Conservation (phyloP, 2,888 invertebrate genomes). For the Melolontha melolontha region DNA sequence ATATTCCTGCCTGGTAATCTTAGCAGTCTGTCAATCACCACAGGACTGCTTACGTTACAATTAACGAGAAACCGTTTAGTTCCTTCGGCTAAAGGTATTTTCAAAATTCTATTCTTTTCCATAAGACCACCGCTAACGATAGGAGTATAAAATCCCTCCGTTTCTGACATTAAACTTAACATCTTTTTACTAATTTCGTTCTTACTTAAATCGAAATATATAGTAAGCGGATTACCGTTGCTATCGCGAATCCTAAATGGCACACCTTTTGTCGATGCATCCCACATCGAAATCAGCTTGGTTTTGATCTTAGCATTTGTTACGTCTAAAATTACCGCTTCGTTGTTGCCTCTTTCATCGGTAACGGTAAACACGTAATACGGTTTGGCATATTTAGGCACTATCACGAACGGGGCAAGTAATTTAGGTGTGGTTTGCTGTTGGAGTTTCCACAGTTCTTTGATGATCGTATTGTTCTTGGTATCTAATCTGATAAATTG, state of each 20-base stretch:
- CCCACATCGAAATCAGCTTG: background rate
- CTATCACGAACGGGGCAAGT: background rate
- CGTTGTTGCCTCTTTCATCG: background rate
- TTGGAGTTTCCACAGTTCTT: background rate
- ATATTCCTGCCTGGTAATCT: background rate
- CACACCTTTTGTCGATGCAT: background rate
- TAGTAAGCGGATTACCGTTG: background rate
- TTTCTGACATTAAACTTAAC: background rate
- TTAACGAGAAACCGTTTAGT: background rate
- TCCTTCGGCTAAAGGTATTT: background rate
- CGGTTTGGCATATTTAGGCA: background rate
- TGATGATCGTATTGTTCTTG: background rate
- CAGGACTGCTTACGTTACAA: slow-evolving; percentile 11
- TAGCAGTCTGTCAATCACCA: slow-evolving; percentile 2
- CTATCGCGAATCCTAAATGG: background rate
- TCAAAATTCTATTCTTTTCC: background rate
- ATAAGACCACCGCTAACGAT: background rate
- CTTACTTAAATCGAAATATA: background rate
- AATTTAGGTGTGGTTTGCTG: background rate
- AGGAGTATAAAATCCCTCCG: background rate
- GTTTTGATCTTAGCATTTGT: no score
- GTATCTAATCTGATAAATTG: background rate
- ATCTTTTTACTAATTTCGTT: background rate
- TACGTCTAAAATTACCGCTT: no score
- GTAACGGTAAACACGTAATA: slow-evolving; percentile 7